Evolutionary conservation across 1,140 invertebrate genomes (phyloP).

Genomic region (Meloidogyne chitwoodi): DNA sequence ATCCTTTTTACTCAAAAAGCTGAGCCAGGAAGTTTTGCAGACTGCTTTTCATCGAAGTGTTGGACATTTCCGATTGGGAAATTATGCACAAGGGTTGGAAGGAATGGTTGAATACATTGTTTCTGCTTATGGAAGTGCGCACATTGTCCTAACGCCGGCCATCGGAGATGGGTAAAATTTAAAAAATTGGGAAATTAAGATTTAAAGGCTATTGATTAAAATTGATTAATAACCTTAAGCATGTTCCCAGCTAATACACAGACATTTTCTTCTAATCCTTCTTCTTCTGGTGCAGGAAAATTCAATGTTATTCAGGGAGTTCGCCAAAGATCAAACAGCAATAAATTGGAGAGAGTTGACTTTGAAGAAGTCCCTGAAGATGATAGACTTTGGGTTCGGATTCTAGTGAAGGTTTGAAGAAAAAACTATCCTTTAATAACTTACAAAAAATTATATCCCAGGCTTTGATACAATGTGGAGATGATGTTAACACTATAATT

Average conservation of each 20-base stretch:
- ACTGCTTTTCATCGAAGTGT: constrained; percentile 56
- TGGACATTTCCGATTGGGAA: constrained; percentile 51
- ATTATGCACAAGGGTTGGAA: constrained; percentile 55
- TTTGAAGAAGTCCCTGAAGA: constrained; percentile 41
- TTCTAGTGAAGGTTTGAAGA: constrained; percentile 32
- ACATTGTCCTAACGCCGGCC: constrained; percentile 57
- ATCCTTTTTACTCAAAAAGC: constrained; percentile 28
- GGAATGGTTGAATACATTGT: constrained; percentile 55
- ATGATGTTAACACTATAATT: constrained; percentile 39
- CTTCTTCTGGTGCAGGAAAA: constrained; percentile 32
- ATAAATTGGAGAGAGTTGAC: constrained; percentile 34
- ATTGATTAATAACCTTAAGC: not conserved
- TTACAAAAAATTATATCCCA: not conserved
- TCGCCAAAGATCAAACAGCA: constrained; percentile 34
- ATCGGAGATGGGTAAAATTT: not conserved
- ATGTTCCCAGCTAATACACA: constrained; percentile 5
- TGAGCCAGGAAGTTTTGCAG: constrained; percentile 55
- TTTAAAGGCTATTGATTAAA: too few species aligned
- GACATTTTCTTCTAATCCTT: constrained; percentile 22
- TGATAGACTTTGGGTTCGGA: constrained; percentile 48
- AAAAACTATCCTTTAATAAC: not conserved
- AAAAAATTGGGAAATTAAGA: too few species aligned
- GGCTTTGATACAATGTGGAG: constrained; percentile 48
- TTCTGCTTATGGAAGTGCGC: constrained; percentile 52
- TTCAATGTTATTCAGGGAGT: constrained; percentile 42